These are phyloP conservation scores for Anas platyrhynchos DNA, from an alignment of 2,113 vertebrate genomes.

Conservation along the genomic window DNA sequence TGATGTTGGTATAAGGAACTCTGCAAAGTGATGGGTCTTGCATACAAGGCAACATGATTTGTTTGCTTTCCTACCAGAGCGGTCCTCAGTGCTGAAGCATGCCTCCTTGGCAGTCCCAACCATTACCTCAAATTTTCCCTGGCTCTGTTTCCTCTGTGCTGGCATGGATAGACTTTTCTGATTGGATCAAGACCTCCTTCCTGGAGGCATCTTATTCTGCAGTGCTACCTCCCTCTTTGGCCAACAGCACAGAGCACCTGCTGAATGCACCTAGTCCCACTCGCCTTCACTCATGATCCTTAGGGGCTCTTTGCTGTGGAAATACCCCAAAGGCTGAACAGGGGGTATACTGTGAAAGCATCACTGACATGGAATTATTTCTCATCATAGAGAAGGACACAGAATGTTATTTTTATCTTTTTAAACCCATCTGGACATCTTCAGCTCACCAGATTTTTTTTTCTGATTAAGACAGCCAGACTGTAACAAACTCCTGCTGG, in stretches of 20 bases:
- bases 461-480: conserved; percentile 30
- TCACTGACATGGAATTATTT: background rate
- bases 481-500: conserved; percentile 4
- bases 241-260: background rate
- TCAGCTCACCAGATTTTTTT: conserved; percentile 31
- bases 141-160: accelerated
- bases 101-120: background rate
- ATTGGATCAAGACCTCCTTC: background rate
- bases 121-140: background rate
- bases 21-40: background rate
- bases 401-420: conserved; percentile 20
- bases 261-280: background rate
- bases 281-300: accelerated
- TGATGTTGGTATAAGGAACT: background rate
- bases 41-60: background rate
- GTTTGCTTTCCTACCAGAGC: background rate
- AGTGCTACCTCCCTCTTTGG: background rate
- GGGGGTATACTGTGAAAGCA: background rate
- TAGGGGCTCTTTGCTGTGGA: background rate
- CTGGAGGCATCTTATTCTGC: background rate
- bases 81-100: background rate
- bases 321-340: accelerated
- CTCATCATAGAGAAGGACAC: background rate
- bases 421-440: conserved; percentile 31
- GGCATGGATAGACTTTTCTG: accelerated